Percentiles rank a stretch among this genome's conserved stretches.
Evolutionary conservation across 2,797 vertebrate species (phyloP).

Genomic region (Morus bassanus): DNA sequence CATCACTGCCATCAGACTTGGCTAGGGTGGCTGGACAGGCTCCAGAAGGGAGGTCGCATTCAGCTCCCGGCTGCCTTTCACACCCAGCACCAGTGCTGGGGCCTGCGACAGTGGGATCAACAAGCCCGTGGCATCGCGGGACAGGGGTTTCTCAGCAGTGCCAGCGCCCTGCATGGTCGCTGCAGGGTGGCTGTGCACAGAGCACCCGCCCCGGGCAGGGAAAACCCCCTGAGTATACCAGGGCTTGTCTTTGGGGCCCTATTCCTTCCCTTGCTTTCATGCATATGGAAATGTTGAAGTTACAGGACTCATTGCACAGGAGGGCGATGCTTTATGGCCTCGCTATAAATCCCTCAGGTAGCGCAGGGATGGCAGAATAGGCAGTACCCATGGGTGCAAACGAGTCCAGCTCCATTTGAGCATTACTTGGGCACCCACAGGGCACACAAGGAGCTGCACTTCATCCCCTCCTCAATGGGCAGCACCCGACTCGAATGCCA

Average conservation of each 20-base stretch:
- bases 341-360: neutral
- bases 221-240: neutral
- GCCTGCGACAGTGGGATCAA: neutral
- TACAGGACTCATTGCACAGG: accelerated
- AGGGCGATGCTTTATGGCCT: neutral
- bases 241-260: neutral
- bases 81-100: neutral
- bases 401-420: accelerated
- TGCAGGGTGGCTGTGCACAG: accelerated
- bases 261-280: neutral
- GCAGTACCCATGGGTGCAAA: neutral
- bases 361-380: accelerated
- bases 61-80: neutral
- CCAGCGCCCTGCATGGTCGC: neutral
- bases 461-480: neutral
- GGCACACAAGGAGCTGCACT: neutral
- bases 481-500: neutral
- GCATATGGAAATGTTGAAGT: neutral
- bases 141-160: neutral
- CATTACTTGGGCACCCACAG: neutral
- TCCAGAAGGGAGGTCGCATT: neutral
- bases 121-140: accelerated
- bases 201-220: neutral
- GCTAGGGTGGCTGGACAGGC: neutral
- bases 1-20: neutral